A percentile compares a stretch with the other conserved stretches of the same genome.
Conservation (phyloP, 2,797 vertebrate species). For the Alauda arvensis region DNA sequence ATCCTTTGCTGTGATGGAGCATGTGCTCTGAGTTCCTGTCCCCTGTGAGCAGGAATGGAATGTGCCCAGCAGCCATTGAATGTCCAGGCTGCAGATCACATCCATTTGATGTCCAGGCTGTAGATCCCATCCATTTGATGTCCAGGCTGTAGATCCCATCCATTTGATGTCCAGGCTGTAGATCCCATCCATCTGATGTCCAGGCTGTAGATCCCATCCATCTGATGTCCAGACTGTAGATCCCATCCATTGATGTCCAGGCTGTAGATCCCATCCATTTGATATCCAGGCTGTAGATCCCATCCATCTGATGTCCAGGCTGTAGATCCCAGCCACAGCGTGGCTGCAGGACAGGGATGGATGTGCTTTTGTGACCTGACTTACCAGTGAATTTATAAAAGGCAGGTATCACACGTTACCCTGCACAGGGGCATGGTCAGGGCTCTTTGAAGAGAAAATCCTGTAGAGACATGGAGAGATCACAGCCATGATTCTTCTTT, state of each 20-base stretch:
- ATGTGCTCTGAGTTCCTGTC: fast-evolving
- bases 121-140: no score
- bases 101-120: no score
- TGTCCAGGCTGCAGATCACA: no score
- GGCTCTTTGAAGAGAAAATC: not conserved
- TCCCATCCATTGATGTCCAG: no score
- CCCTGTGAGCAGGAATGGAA: not conserved
- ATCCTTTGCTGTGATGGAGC: not conserved
- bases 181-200: no score
- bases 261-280: no score
- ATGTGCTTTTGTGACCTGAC: not conserved
- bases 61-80: not conserved
- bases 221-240: no score
- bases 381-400: not conserved
- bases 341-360: not conserved
- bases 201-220: not conserved
- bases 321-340: not conserved
- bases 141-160: no score
- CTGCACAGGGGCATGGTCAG: not conserved
- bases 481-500: not conserved
- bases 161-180: no score
- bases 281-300: no score
- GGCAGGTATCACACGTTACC: not conserved
- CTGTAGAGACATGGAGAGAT: not conserved
- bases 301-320: no score